A percentile compares a stretch with the other conserved stretches of the same genome.
Evolutionary conservation across 2,797 vertebrate genomes (phyloP).

Genomic region (Rhinoraja longicauda): DNA sequence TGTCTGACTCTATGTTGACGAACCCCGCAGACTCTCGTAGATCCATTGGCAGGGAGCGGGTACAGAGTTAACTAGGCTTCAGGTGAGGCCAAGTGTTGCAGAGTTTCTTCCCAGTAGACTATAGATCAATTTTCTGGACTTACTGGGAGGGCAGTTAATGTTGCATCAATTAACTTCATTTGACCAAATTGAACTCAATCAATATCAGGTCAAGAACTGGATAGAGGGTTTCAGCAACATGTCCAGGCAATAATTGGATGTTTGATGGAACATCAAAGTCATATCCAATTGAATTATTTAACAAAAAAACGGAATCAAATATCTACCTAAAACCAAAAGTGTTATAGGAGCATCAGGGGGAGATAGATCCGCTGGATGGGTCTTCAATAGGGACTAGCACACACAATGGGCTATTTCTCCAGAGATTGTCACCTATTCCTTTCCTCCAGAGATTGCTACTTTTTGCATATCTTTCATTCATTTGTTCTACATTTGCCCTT

Average conservation of each 20-base stretch:
- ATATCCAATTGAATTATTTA: not conserved
- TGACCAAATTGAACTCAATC: not conserved
- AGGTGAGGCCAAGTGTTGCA: not conserved
- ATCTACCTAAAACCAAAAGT: too few species aligned
- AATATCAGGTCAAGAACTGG: not conserved
- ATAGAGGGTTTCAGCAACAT: not conserved
- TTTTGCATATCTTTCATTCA: too few species aligned
- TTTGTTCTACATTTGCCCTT: too few species aligned
- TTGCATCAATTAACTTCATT: not conserved
- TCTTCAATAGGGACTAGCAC: not conserved
- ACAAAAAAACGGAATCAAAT: not conserved
- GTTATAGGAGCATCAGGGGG: not conserved
- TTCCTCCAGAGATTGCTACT: too few species aligned
- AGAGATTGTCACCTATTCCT: too few species aligned
- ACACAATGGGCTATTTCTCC: not conserved
- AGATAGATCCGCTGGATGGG: not conserved
- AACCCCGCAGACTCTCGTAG: too few species aligned
- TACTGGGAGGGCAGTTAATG: not conserved
- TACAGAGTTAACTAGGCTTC: not conserved
- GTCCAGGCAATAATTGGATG: not conserved
- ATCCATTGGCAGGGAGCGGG: not conserved
- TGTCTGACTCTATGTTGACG: too few species aligned
- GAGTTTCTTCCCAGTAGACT: not conserved
- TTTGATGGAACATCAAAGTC: not conserved
- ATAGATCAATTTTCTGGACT: not conserved